Evolutionary conservation across 2,797 vertebrate genomes (phyloP).

Genomic region (Aotus griseimembra): DNA sequence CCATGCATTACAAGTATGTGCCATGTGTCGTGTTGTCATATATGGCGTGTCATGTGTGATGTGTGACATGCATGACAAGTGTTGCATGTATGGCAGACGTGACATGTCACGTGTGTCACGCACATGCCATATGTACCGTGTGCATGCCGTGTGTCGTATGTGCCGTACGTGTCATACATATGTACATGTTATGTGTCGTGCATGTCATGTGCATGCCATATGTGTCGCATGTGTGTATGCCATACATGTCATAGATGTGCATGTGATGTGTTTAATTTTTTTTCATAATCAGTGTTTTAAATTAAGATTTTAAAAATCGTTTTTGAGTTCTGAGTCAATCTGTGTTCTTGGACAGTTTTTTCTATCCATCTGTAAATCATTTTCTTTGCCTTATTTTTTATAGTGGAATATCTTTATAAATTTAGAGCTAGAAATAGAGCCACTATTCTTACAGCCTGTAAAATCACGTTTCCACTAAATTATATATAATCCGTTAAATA

Average conservation of each 20-base stretch:
- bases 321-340: neutral
- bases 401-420: neutral
- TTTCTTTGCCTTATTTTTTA: conserved; percentile 14
- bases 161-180: accelerated
- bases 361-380: neutral
- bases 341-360: conserved; percentile 6
- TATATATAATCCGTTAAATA: neutral
- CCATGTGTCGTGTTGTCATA: too few relatives aligned
- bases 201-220: too few relatives aligned
- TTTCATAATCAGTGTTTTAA: neutral
- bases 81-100: accelerated
- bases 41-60: too few relatives aligned
- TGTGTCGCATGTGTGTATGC: too few relatives aligned
- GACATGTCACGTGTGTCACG: too few relatives aligned
- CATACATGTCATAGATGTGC: too few relatives aligned
- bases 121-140: too few relatives aligned
- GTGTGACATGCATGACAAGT: too few relatives aligned
- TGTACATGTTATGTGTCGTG: too few relatives aligned
- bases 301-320: neutral
- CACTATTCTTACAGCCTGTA: neutral
- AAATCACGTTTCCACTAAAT: neutral
- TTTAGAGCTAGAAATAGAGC: neutral
- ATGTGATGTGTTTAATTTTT: neutral
- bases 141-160: too few relatives aligned
- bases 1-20: too few relatives aligned